phyloP scores from a whole-genome alignment of 1,140 invertebrate species.

The Campodea augens region DNA sequence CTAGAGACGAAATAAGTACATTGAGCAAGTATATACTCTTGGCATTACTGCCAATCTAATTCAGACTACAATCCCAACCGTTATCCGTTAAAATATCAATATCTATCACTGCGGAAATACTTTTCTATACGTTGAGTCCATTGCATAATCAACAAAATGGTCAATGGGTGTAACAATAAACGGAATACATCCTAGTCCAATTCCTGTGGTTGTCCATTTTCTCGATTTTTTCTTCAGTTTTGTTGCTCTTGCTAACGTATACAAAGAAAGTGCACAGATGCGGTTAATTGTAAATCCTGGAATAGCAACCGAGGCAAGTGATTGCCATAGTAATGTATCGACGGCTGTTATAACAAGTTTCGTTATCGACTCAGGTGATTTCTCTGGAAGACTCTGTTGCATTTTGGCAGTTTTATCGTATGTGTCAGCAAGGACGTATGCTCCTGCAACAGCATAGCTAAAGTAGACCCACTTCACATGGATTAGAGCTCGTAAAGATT shows the following conservation, averaged over 20 bases:
- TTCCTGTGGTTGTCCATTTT: constrained; percentile 47
- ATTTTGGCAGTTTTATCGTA: constrained; percentile 52
- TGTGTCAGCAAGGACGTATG: constrained; percentile 76
- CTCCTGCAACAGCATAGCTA: constrained; percentile 60
- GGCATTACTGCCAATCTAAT: too few relatives aligned
- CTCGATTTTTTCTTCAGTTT: constrained; percentile 28
- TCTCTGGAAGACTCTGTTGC: constrained; percentile 17
- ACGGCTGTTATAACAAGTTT: constrained; percentile 38
- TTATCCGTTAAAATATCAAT: neutral
- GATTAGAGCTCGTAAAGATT: constrained; percentile 67
- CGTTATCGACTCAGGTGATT: constrained; percentile 18
- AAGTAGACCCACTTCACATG: constrained; percentile 47
- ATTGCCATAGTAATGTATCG: constrained; percentile 83
- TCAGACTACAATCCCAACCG: too few relatives aligned
- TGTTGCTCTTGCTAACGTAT: constrained; percentile 29
- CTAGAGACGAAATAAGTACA: too few relatives aligned
- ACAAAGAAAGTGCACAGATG: constrained; percentile 42
- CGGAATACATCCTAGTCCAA: constrained; percentile 70
- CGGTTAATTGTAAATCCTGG: constrained; percentile 87
- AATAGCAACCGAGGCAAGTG: constrained; percentile 74
- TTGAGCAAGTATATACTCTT: too few relatives aligned
- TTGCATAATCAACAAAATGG: constrained; percentile 45
- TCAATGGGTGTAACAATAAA: constrained; percentile 89
- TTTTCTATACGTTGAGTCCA: constrained; percentile 46
- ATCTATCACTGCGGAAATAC: constrained; percentile 13